A percentile compares a stretch with the other conserved stretches of the same genome.
Conservation (phyloP, 2,888 invertebrate species). For the Oscheius sp. region DNA sequence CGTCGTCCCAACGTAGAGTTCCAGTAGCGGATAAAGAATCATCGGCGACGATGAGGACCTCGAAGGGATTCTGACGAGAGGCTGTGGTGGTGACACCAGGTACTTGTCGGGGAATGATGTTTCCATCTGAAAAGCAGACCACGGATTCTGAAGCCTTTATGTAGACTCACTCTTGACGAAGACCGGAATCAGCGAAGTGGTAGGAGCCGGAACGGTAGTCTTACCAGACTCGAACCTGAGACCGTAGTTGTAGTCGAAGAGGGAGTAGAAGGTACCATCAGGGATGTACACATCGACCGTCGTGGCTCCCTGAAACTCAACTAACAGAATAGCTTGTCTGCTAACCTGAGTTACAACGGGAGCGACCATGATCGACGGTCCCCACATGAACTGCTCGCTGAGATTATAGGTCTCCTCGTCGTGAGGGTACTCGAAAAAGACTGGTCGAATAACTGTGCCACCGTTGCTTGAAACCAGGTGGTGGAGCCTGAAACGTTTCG, state of each 20-base stretch:
- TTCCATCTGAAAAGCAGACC: slow-evolving; percentile 73
- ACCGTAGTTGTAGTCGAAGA: slow-evolving; percentile 58
- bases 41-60: slow-evolving; percentile 78
- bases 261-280: slow-evolving; percentile 73
- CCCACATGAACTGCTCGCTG: slow-evolving; percentile 71
- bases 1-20: slow-evolving; percentile 69
- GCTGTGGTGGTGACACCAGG: slow-evolving; percentile 62
- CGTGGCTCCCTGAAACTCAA: slow-evolving; percentile 42
- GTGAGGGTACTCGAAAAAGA: slow-evolving; percentile 67
- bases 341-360: slow-evolving; percentile 43
- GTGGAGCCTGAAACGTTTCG: slow-evolving; percentile 53
- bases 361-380: slow-evolving; percentile 57
- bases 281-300: slow-evolving; percentile 73
- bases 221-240: slow-evolving; percentile 43
- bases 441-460: slow-evolving; percentile 65
- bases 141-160: not conserved
- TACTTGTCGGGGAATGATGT: slow-evolving; percentile 77
- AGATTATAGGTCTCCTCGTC: slow-evolving; percentile 59
- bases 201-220: slow-evolving; percentile 61
- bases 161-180: slow-evolving; percentile 56
- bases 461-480: slow-evolving; percentile 60
- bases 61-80: slow-evolving; percentile 79
- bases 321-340: slow-evolving; percentile 29
- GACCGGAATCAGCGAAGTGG: slow-evolving; percentile 59
- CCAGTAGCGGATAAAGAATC: slow-evolving; percentile 12